Conservation (phyloP, 2,113 vertebrate genomes). For the Xenopus laevis region DNA sequence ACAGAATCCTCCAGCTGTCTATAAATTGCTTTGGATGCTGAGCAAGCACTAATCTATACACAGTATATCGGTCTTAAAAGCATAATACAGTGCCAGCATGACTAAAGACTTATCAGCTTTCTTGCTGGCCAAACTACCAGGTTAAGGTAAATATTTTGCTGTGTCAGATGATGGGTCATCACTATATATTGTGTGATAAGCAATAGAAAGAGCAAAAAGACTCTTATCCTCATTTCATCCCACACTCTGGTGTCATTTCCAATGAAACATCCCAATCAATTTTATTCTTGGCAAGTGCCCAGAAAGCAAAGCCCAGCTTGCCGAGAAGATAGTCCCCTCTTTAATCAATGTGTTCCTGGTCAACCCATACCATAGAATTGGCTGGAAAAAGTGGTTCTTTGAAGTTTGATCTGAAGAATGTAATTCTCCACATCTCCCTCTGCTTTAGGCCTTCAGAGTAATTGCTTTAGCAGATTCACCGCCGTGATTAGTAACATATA, state of each 20-base stretch:
- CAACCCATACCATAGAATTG: conserved; percentile 51
- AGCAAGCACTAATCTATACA: too few species aligned
- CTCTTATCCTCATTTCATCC: too few species aligned
- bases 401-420: conserved; percentile 58
- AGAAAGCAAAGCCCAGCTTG: conserved; percentile 47
- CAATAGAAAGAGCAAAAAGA: too few species aligned
- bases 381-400: conserved; percentile 54
- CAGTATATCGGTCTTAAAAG: too few species aligned
- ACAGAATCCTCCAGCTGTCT: too few species aligned
- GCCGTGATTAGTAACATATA: conserved; percentile 51
- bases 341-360: conserved; percentile 61
- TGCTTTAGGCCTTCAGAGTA: conserved; percentile 43
- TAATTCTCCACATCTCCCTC: conserved; percentile 50
- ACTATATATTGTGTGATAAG: too few species aligned
- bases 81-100: too few species aligned
- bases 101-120: too few species aligned
- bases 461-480: conserved; percentile 51
- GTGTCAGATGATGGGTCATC: too few species aligned
- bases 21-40: too few species aligned
- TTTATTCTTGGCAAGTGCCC: conserved; percentile 34
- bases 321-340: conserved; percentile 66
- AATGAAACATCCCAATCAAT: conserved; percentile 40
- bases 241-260: neutral
- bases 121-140: too few species aligned
- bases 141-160: too few species aligned